A percentile compares a stretch with the other conserved stretches of the same genome.
Evolutionary conservation across 2,888 invertebrate genomes (phyloP).

Genomic region (Oasisia sp.): DNA sequence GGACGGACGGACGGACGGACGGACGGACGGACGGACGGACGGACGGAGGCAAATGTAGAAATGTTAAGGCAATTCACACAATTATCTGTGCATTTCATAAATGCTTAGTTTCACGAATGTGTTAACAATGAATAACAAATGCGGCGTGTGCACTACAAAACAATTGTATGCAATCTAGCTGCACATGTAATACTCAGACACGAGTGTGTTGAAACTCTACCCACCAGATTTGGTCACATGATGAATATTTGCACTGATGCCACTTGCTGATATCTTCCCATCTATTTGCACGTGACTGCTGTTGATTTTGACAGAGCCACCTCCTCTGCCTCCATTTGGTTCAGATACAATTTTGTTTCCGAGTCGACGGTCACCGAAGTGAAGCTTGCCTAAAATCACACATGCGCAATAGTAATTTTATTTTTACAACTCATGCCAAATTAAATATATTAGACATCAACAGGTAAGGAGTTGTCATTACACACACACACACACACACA

Average conservation of each 20-base stretch:
- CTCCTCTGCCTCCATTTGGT: conserved; percentile 49
- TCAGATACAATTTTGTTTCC: conserved; percentile 44
- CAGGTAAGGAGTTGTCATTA: too few species aligned
- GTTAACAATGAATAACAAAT: too few species aligned
- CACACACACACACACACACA: too few species aligned
- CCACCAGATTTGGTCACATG: conserved; percentile 21
- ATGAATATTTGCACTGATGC: conserved; percentile 39
- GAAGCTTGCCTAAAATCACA: conserved; percentile 18
- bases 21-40: too few species aligned
- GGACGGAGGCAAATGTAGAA: too few species aligned
- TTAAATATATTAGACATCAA: too few species aligned
- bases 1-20: too few species aligned
- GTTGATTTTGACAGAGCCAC: conserved; percentile 44
- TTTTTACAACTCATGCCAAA: not conserved
- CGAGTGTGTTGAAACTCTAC: not conserved
- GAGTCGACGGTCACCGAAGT: conserved; percentile 45
- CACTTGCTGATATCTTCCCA: conserved; percentile 47
- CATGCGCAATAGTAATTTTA: not conserved
- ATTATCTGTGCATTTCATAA: too few species aligned
- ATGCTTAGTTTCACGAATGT: too few species aligned
- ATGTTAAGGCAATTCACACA: too few species aligned
- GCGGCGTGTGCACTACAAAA: too few species aligned
- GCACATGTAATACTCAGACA: not conserved
- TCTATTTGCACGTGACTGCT: conserved; percentile 50
- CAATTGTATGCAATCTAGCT: too few species aligned